These are phyloP conservation scores for Malachius bipustulatus DNA, from an alignment of 2,888 invertebrate species.

Conservation along the genomic window DNA sequence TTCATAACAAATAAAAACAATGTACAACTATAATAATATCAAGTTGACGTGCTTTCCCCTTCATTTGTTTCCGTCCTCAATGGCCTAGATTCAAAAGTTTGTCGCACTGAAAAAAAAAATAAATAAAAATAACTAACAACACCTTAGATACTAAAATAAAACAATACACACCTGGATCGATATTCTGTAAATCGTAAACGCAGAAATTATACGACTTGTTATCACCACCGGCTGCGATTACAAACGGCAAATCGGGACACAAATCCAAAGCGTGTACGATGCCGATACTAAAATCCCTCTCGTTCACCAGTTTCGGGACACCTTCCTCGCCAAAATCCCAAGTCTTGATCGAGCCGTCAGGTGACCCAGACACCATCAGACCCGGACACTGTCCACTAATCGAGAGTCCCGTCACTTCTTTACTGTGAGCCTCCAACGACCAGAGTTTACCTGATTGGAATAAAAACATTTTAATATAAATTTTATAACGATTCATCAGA, in stretches of 20 bases:
- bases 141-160: not conserved
- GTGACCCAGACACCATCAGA: constrained; percentile 63
- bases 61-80: too few species aligned
- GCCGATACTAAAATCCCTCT: constrained; percentile 55
- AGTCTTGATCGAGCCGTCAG: constrained; percentile 71
- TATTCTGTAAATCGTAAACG: constrained; percentile 49
- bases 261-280: constrained; percentile 58
- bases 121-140: not conserved
- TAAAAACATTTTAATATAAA: not conserved
- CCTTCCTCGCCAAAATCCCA: constrained; percentile 56
- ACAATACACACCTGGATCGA: constrained; percentile 42
- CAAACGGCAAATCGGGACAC: constrained; percentile 72
- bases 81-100: constrained; percentile 40
- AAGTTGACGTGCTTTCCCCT: too few species aligned
- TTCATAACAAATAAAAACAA: too few species aligned
- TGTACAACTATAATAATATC: too few species aligned
- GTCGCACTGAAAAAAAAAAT: constrained; percentile 35
- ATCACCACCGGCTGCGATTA: constrained; percentile 77
- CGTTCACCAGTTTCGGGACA: constrained; percentile 34
- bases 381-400: constrained; percentile 62
- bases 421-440: constrained; percentile 52
- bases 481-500: too few species aligned
- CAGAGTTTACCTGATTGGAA: constrained; percentile 27
- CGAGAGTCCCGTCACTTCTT: constrained; percentile 74
- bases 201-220: constrained; percentile 64